A percentile compares a stretch with the other conserved stretches of the same genome.
Conservation (phyloP, 2,113 vertebrate species). For the Lepus americanus region DNA sequence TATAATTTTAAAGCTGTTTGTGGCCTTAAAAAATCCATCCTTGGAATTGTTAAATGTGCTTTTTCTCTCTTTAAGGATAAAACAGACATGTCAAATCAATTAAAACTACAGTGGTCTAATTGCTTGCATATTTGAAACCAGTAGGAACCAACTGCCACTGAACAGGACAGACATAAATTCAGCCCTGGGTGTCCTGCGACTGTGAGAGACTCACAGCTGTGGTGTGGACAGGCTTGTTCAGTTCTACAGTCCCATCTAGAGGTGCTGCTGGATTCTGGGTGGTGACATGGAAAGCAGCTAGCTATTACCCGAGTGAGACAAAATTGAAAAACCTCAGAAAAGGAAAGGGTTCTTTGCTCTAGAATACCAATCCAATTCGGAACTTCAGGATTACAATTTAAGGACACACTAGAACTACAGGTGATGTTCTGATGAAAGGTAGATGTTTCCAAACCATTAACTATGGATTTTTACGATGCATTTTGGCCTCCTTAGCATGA, state of each 20-base stretch:
- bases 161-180: constrained; percentile 34
- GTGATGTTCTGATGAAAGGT: neutral
- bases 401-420: neutral
- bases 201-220: neutral
- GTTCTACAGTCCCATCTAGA: neutral
- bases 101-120: constrained; percentile 63
- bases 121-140: constrained; percentile 76
- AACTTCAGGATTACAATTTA: neutral
- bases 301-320: neutral
- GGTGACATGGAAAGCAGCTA: neutral
- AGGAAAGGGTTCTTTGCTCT: neutral
- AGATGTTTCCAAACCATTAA: neutral
- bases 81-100: constrained; percentile 61
- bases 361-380: constrained; percentile 6
- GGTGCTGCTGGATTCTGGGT: neutral
- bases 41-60: constrained; percentile 44
- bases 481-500: neutral
- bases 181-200: neutral
- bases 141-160: constrained; percentile 57
- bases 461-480: neutral
- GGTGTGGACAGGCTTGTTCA: neutral
- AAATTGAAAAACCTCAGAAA: constrained; percentile 29
- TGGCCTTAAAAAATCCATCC: constrained; percentile 2
- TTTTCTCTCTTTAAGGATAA: constrained; percentile 53
- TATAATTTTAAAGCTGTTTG: neutral